Evolutionary conservation across 2,888 invertebrate species (phyloP).

Genomic region (Drosophila hamatofila): DNA sequence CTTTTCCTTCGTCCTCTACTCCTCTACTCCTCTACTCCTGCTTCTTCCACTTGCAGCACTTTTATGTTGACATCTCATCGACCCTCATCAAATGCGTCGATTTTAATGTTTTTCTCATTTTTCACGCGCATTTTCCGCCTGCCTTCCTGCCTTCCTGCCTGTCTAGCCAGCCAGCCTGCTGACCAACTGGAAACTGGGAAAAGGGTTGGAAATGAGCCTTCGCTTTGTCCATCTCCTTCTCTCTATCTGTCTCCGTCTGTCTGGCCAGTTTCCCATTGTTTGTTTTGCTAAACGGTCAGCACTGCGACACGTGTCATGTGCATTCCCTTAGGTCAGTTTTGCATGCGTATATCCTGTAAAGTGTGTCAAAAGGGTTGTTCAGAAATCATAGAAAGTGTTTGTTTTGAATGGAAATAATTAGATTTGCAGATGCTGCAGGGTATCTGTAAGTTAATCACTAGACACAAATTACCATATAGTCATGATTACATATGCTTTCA

Average conservation of each 20-base stretch:
- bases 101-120: conserved; percentile 70
- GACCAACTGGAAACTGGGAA: conserved; percentile 56
- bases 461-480: neutral
- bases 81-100: conserved; percentile 75
- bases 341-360: conserved; percentile 20
- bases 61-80: conserved; percentile 67
- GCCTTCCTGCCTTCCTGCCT: conserved; percentile 25
- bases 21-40: neutral
- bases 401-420: no score
- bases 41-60: conserved; percentile 25
- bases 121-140: conserved; percentile 67
- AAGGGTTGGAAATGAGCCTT: conserved; percentile 49
- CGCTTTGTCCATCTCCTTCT: neutral
- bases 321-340: conserved; percentile 45
- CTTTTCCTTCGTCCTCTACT: neutral
- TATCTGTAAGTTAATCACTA: neutral
- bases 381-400: neutral
- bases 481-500: no score
- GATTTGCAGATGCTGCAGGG: no score
- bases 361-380: neutral
- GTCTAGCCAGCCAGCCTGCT: conserved; percentile 28
- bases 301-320: conserved; percentile 55
- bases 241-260: neutral
- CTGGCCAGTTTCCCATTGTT: conserved; percentile 11
- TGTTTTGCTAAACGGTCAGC: conserved; percentile 32